A percentile compares a stretch with the other conserved stretches of the same genome.
These are phyloP conservation scores for Halictus rubicundus DNA, from an alignment of 1,140 invertebrate species.

Conservation along the genomic window DNA sequence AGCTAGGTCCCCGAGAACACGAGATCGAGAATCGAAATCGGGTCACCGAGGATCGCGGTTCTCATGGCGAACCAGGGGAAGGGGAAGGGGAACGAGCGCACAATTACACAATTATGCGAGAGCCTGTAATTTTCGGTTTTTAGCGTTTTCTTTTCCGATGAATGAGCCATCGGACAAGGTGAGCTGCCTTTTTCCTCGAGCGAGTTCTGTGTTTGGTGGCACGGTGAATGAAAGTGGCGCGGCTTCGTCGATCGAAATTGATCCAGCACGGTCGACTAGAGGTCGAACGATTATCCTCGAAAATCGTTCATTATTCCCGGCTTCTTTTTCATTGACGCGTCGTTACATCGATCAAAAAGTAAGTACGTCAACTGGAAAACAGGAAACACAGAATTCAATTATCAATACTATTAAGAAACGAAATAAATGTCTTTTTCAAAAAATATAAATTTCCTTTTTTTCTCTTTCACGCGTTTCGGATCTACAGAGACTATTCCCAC, in stretches of 20 bases:
- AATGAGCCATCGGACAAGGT: constrained; percentile 57
- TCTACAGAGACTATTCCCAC: too few relatives aligned
- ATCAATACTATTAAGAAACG: too few relatives aligned
- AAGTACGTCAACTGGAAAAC: too few relatives aligned
- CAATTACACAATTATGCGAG: background rate
- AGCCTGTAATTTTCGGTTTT: constrained; percentile 13
- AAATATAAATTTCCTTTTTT: too few relatives aligned
- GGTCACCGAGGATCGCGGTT: background rate
- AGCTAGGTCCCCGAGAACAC: background rate
- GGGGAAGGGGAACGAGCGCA: too few relatives aligned
- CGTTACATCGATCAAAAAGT: too few relatives aligned
- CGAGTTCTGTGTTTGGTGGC: background rate
- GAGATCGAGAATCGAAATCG: background rate
- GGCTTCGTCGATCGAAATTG: constrained; percentile 28
- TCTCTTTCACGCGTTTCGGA: too few relatives aligned
- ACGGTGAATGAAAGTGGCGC: constrained; percentile 34
- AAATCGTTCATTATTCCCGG: background rate
- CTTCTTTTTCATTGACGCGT: background rate
- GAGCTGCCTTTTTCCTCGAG: constrained; percentile 52
- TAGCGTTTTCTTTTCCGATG: constrained; percentile 39
- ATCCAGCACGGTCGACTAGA: background rate
- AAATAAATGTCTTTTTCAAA: too few relatives aligned
- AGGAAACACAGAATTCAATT: too few relatives aligned
- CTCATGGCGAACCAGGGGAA: background rate
- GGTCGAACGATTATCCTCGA: background rate